phyloP scores from a whole-genome alignment of 2,113 vertebrate genomes.

The Sinocyclocheilus anshuiensis region DNA sequence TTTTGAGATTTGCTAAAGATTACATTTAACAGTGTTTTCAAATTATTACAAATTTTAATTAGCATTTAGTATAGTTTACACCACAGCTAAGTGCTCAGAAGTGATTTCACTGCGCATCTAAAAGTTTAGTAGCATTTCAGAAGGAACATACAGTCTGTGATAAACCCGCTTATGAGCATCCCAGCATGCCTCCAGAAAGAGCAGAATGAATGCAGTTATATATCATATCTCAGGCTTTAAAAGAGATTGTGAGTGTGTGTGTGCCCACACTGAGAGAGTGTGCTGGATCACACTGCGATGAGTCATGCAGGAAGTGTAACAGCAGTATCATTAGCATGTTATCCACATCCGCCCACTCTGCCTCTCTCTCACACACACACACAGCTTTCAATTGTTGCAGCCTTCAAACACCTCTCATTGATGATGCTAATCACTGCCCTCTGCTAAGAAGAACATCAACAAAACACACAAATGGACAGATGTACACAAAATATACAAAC shows the following conservation, averaged over 20 bases:
- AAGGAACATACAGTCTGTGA: neutral
- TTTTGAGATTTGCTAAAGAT: too few relatives aligned
- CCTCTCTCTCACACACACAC: constrained; percentile 55
- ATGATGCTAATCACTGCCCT: constrained; percentile 38
- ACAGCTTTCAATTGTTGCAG: constrained; percentile 34
- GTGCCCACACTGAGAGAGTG: constrained; percentile 60
- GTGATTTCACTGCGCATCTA: neutral
- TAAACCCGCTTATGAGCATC: constrained; percentile 12
- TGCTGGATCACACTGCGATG: constrained; percentile 70
- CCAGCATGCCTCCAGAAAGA: constrained; percentile 27
- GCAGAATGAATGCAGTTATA: constrained; percentile 31
- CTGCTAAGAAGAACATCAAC: constrained; percentile 27
- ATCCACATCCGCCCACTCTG: constrained; percentile 72
- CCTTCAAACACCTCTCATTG: constrained; percentile 39
- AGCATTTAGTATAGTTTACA: neutral
- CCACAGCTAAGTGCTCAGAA: neutral
- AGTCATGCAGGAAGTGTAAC: constrained; percentile 73
- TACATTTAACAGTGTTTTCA: too few relatives aligned
- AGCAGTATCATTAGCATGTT: constrained; percentile 75
- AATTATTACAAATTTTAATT: neutral
- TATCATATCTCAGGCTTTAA: constrained; percentile 45
- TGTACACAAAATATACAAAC: constrained; percentile 6
- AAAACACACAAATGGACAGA: constrained; percentile 34
- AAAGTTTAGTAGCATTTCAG: neutral
- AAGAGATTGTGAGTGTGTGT: constrained; percentile 43